A percentile compares a stretch with the other conserved stretches of the same genome.
These are phyloP conservation scores for Gobio occitaniae DNA, from an alignment of 2,797 vertebrate genomes.

Conservation along the genomic window DNA sequence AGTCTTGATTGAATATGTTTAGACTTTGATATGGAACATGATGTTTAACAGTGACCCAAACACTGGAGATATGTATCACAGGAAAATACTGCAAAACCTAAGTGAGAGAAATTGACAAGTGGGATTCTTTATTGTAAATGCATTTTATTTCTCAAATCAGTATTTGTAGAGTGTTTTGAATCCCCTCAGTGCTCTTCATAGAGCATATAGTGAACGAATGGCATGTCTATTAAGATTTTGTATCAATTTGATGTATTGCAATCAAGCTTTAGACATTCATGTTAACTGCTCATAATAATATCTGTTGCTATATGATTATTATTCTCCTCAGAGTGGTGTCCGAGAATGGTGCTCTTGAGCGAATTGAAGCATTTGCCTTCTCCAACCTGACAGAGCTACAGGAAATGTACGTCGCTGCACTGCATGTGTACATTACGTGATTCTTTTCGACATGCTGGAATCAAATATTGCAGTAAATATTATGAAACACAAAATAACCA, in stretches of 20 bases:
- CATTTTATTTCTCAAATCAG: background rate
- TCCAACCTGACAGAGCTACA: slow-evolving; percentile 72
- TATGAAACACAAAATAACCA: background rate
- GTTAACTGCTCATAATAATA: background rate
- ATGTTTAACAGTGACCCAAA: slow-evolving; percentile 66
- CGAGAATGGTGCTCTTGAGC: slow-evolving; percentile 69
- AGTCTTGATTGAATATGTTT: slow-evolving; percentile 67
- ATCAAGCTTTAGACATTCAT: slow-evolving; percentile 13
- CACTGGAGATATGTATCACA: slow-evolving; percentile 62
- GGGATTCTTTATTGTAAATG: background rate
- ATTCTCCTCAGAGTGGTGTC: slow-evolving; percentile 69
- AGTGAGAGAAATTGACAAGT: background rate
- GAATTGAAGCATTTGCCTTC: slow-evolving; percentile 72
- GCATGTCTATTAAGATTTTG: background rate
- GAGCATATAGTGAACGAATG: background rate
- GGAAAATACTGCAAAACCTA: slow-evolving; percentile 32
- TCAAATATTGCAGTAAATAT: background rate
- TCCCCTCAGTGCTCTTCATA: background rate
- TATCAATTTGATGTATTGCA: background rate
- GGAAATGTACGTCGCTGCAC: slow-evolving; percentile 69
- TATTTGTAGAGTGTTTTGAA: background rate
- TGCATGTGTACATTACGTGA: background rate
- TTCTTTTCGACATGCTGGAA: background rate
- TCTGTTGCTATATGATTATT: slow-evolving; percentile 33
- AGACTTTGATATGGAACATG: slow-evolving; percentile 64